A percentile compares a stretch with the other conserved stretches of the same genome.
Conservation (phyloP, 2,113 vertebrate species). For the Arenaria interpres region DNA sequence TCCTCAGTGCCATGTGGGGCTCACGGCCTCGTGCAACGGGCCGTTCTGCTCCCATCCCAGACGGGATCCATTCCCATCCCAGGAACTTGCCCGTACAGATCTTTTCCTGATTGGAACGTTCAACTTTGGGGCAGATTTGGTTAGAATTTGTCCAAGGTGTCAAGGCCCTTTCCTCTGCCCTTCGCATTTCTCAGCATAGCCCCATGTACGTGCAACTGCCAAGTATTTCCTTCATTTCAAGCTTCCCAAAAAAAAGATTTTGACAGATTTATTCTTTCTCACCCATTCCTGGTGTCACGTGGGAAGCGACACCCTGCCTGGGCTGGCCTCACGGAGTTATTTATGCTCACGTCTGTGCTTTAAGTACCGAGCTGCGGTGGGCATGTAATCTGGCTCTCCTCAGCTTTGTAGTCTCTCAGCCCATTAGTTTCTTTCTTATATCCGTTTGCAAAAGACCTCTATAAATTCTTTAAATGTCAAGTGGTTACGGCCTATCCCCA, state of each 20-base stretch:
- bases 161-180: neutral
- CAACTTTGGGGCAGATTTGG: neutral
- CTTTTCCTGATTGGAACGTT: neutral
- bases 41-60: neutral
- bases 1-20: neutral
- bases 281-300: neutral
- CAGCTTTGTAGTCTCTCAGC: slow-evolving; percentile 25
- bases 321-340: neutral
- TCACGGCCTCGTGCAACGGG: neutral
- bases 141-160: neutral
- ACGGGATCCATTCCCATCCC: neutral
- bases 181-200: rapidly evolving
- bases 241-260: neutral
- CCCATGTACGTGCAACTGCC: rapidly evolving
- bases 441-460: slow-evolving; percentile 55
- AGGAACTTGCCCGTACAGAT: neutral
- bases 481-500: slow-evolving; percentile 47
- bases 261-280: neutral
- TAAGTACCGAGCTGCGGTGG: neutral
- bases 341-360: neutral
- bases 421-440: slow-evolving; percentile 53
- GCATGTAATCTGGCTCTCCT: neutral
- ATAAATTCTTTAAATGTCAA: slow-evolving; percentile 56
- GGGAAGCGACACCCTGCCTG: neutral
- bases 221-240: neutral